Conservation (phyloP, 2,888 invertebrate genomes). For the Petrolisthes cinctipes region DNA sequence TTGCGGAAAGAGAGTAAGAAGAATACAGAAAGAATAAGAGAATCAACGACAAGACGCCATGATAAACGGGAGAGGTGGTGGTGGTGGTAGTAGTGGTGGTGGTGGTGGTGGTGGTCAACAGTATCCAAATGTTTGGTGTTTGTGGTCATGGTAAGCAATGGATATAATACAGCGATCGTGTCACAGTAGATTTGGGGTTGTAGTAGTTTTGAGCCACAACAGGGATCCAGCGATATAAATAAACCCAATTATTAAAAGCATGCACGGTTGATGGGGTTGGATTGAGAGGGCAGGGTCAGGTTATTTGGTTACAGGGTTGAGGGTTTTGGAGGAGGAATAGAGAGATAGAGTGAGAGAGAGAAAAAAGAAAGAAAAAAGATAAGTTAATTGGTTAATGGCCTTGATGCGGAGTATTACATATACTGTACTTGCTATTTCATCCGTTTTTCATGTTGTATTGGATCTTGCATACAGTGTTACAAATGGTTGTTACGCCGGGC, state of each 20-base stretch:
- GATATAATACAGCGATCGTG: constrained; percentile 12
- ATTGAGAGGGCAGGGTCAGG: constrained; percentile 38
- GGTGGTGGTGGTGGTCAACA: not conserved
- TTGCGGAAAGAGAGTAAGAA: constrained; percentile 1
- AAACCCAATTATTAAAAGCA: constrained; percentile 40
- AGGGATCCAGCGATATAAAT: not conserved
- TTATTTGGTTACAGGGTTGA: constrained; percentile 48
- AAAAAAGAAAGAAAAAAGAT: constrained; percentile 48
- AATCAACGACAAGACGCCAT: not conserved
- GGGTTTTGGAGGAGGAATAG: constrained; percentile 23
- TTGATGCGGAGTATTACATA: constrained; percentile 47
- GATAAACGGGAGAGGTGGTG: not conserved
- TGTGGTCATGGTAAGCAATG: not conserved
- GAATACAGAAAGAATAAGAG: not conserved
- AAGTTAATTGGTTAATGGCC: constrained; percentile 60
- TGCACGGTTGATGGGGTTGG: constrained; percentile 36
- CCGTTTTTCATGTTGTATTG: too few species aligned
- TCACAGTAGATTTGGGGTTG: not conserved
- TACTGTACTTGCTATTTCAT: not conserved
- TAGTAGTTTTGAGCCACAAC: not conserved
- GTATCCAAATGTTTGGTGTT: not conserved
- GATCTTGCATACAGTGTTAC: too few species aligned
- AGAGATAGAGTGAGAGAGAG: constrained; percentile 25
- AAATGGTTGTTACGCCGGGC: too few species aligned
- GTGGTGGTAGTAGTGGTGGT: not conserved